Base-by-base conservation (phyloP, 1,140 invertebrate species). In the Holcopasites calliopsidis region DNA sequence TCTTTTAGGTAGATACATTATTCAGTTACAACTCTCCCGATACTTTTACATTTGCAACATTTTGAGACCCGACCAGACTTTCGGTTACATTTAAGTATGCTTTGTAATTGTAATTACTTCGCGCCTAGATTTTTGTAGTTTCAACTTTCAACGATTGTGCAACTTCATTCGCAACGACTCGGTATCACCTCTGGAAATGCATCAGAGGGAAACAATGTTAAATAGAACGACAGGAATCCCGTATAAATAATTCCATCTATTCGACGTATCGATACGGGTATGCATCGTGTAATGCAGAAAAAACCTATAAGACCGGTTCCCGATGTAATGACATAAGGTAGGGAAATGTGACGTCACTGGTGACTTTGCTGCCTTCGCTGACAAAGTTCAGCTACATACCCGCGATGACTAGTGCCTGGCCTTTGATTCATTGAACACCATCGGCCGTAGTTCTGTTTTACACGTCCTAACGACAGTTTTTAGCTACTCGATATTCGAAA, bases 281-380 rank as follows among this genome's bases (percentile, higher is more conserved):
- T 71, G 57, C 55, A 16, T 6, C 13, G 57, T 16, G 5, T 44
- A 61, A 28, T 11, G 21, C 0, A 47, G 10, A 38, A 47, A 57
- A 58, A 64, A 47, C 65, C 11, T 11, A 4, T 1, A 0, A 70
- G 62, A 76, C 74, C 75, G 75, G 60, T 66, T 77, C 42, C 13
- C 60, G 0, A 60, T 40, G 40, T 72, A 77, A 64, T 77, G 75
- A 77, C 75, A 64, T 77, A 77, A 77, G 75, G 58, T 44, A n/a
- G 57, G 38, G 28, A 26, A 28, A 5, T 71, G 69, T 77, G 75
- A 77, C 75, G 75, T 77, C 75, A 77, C 40, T 72, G 42, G 44
- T n/a, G n/a, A n/a, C n/a, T n/a, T n/a, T n/a, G 21, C 58, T 50
- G 31, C 68, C 31, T 55, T 38, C 49, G 57, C 28, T 64, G 52